A percentile compares a stretch with the other conserved stretches of the same genome.
Evolutionary conservation across 1,140 invertebrate genomes (phyloP).

Genomic region (Pseudachorutes palmiensis): DNA sequence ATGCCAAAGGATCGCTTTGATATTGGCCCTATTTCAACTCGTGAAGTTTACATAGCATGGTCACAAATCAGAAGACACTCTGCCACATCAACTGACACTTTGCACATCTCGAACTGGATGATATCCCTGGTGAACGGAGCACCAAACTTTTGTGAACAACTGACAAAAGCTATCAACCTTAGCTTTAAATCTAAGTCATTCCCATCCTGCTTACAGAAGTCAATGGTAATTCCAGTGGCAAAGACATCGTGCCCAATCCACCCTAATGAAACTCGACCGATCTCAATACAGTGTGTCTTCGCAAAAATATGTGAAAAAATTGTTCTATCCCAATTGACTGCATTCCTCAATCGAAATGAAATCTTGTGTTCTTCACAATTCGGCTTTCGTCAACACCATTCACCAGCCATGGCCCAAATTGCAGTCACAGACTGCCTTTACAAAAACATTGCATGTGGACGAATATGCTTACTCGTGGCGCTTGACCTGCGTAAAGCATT

Average conservation of each 20-base stretch:
- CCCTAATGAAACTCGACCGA: background rate
- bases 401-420: background rate
- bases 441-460: background rate
- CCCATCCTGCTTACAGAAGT: background rate
- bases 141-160: background rate
- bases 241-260: background rate
- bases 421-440: constrained; percentile 17
- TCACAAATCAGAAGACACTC: background rate
- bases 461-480: background rate
- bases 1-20: background rate
- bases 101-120: background rate
- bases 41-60: too few relatives aligned
- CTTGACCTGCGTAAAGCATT: constrained; percentile 22
- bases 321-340: background rate
- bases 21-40: background rate
- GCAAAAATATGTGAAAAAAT: background rate
- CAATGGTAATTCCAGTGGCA: background rate
- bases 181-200: background rate
- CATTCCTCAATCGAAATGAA: background rate
- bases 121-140: background rate
- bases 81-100: background rate
- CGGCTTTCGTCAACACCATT: constrained; percentile 18
- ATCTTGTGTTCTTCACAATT: constrained; percentile 3
- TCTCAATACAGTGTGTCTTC: background rate
- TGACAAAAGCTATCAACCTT: background rate